Percentiles rank a stretch among this genome's conserved stretches.
Conservation (phyloP, 2,888 invertebrate species). For the Zootermopsis nevadensis region DNA sequence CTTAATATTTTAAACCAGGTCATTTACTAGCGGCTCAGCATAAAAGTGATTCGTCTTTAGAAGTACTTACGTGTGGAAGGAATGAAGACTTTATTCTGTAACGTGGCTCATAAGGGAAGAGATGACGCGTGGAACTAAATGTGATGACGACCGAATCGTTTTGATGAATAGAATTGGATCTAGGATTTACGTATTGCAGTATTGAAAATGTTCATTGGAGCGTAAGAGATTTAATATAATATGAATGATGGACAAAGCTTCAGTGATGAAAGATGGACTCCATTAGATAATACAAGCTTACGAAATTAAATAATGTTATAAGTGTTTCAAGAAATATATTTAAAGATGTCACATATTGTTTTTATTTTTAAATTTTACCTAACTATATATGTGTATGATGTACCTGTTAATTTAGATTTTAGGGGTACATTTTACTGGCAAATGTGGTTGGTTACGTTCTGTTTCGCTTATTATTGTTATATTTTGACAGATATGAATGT, state of each 20-base stretch:
- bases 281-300: not conserved
- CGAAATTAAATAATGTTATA: slow-evolving; percentile 12
- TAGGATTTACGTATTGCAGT: slow-evolving; percentile 22
- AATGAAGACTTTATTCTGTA: not conserved
- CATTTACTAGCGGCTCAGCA: slow-evolving; percentile 4
- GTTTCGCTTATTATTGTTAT: not conserved
- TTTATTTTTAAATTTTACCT: no score
- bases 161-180: slow-evolving; percentile 17
- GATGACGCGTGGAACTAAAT: not conserved
- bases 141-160: slow-evolving; percentile 20
- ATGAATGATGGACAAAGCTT: not conserved
- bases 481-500: not conserved
- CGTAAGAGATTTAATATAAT: slow-evolving; percentile 9
- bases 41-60: not conserved
- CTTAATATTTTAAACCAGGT: slow-evolving; percentile 20
- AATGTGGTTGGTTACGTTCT: not conserved
- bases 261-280: not conserved
- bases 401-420: not conserved
- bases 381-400: no score
- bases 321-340: not conserved
- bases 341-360: not conserved
- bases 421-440: not conserved
- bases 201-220: slow-evolving; percentile 28
- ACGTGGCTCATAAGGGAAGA: not conserved
- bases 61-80: not conserved